Conservation (phyloP, 2,797 vertebrate genomes). For the Dallia pectoralis region DNA sequence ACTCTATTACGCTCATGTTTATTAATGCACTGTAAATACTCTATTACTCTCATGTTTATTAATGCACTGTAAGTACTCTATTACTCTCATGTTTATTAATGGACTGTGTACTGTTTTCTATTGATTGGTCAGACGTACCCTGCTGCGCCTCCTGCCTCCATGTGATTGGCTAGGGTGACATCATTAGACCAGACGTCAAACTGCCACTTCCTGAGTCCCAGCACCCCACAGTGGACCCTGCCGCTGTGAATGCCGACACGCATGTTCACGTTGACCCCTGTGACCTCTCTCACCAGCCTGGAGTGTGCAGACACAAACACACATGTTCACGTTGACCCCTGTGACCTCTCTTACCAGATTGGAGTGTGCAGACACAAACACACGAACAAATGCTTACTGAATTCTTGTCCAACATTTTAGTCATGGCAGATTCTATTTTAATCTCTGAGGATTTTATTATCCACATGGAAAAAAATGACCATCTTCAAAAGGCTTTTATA, state of each 20-base stretch:
- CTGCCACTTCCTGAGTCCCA: slow-evolving; percentile 96
- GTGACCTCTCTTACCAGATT: slow-evolving; percentile 96
- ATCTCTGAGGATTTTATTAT: no score
- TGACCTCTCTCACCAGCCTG: slow-evolving; percentile 94
- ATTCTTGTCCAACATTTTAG: no score
- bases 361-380: slow-evolving; percentile 89
- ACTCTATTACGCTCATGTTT: no score
- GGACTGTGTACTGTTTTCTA: neutral
- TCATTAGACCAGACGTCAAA: slow-evolving; percentile 98
- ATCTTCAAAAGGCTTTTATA: no score
- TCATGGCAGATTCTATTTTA: no score
- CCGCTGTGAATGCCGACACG: slow-evolving; percentile 96
- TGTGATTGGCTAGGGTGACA: slow-evolving; percentile 93
- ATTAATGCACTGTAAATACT: no score
- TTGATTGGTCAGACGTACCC: slow-evolving; percentile 75
- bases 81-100: no score
- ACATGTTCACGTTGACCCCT: slow-evolving; percentile 98
- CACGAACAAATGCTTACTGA: no score
- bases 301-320: slow-evolving; percentile 92
- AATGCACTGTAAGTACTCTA: no score
- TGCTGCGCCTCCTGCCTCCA: slow-evolving; percentile 93
- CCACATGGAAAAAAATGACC: no score
- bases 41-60: no score
- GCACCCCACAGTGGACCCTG: slow-evolving; percentile 92
- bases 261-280: slow-evolving; percentile 98